These are phyloP conservation scores for Lasaia peninsularis DNA, from an alignment of 1,140 invertebrate species.

Conservation along the genomic window DNA sequence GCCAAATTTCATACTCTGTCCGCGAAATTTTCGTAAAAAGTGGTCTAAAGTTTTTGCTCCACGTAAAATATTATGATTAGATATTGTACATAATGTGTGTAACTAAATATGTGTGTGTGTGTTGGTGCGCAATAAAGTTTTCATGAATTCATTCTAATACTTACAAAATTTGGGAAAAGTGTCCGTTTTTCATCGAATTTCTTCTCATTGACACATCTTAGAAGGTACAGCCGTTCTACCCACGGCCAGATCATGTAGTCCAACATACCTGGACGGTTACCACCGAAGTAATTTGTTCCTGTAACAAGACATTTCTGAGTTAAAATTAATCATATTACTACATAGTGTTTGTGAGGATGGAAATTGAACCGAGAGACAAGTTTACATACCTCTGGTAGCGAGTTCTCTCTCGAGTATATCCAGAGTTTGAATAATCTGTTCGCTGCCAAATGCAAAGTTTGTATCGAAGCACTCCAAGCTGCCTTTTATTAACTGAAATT, in stretches of 20 bases:
- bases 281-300: conserved; percentile 80
- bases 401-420: conserved; percentile 82
- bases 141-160: no score
- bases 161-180: conserved; percentile 64
- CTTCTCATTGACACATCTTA: conserved; percentile 51
- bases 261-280: conserved; percentile 82
- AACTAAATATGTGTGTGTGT: no score
- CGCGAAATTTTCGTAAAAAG: no score
- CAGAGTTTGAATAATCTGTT: conserved; percentile 75
- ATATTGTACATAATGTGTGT: no score
- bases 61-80: no score
- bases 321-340: no score
- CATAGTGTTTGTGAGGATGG: no score
- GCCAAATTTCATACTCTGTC: no score
- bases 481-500: conserved; percentile 66
- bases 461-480: conserved; percentile 68
- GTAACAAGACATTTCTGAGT: conserved; percentile 14
- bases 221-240: conserved; percentile 80
- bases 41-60: no score
- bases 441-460: conserved; percentile 62
- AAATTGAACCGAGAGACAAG: no score
- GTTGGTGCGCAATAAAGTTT: no score
- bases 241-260: conserved; percentile 92
- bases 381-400: conserved; percentile 62
- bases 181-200: conserved; percentile 56